Base-by-base conservation (phyloP, 2,113 vertebrate species). In the Mus spicilegus region DNA sequence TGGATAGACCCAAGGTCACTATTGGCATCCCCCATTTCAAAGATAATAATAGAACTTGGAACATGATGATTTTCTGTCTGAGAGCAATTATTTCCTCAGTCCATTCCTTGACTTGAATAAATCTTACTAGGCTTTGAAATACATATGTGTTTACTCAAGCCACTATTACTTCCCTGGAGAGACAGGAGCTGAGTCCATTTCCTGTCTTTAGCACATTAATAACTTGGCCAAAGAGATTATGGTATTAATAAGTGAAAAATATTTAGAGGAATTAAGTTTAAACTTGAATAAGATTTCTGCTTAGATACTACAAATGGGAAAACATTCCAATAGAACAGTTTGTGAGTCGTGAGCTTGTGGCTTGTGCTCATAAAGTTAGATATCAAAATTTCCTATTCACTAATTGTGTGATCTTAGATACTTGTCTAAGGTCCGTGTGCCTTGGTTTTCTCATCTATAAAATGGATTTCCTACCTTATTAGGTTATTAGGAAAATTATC, bases 41-140 rank as follows among this genome's bases (percentile, higher is more conserved):
- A 91, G 54, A 91, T 94, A 95, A 96, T 93, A 92, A 90, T 94
- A 76, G 94, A 70, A 95, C 94, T 95, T 84, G 81, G 54, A 11
- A 67, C 96, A 69, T 96, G 96, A 63, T 95, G 95, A 89, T 96
- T 97, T 92, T 96, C 51, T 87, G 93, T 97, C 90, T 97, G 81
- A 96, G 61, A 85, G 69, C 51, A 91, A 94, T 93, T 96, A 97
- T 94, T 97, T 95, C 92, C 96, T 93, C 88, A 87, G 95, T 39
- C 76, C 84, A 70, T 93, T 89, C 39, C 75, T 96, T 93, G 39
- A 75, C 97, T 98, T 96, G 92, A 90, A 81, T 93, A 80, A 16
- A 0, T 91, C 61, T 96, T 96, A 85, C 92, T 89, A 95, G 78
- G 95, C 85, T 96, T 94, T 93, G 49, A 96, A 95, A 20, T 63